Evolutionary conservation across 1,140 invertebrate genomes (phyloP), one percentile per base, ranked within the genome.

Genomic region (Nixonia krombeini): DNA sequence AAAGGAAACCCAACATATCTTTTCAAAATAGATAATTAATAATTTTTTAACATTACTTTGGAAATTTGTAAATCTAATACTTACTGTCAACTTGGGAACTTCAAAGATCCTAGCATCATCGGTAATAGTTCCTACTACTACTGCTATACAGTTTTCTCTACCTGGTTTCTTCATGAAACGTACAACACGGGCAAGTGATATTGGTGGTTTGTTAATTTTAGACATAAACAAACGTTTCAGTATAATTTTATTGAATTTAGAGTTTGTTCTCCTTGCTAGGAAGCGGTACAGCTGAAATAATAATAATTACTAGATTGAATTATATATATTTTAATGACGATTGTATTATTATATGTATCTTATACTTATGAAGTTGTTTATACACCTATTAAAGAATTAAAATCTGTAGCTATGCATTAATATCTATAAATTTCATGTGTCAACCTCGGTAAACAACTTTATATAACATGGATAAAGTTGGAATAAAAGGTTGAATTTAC

Each of bases 211-310:
- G 86, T 99, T 93, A 71, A 93, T 98, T 80, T 92, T 93, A 79
- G 96, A 97, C 98, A 99, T 99, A 85, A 97, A 99, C 65, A 99
- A 87, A 67, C 98, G 89, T 78, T 93, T 96, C 75, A 99, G 82
- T 33, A 99, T 89, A 65, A 99, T 97, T 83, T 92, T 91, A 86
- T 99, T 99, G 86, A 99, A 99, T 87, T 99, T 99, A 49, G 94
- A 86, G 82, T 91, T 91, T 25, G 97, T 99, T 83, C 97, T 91
- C 68, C 97, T 90, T 35, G 96, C 96, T 87, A 99, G 88, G 85
- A 95, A 99, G 72, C 96, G 91, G 88, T 99, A 99, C 23, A 99
- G 87, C 96, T 98, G 81, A 70, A 90, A 90, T 51, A 85, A 75
- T 79, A 66, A 77, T 52, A 72, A 12, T 57, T 37, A 55, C 37